Conservation (phyloP, 2,113 vertebrate species). For the Gnathonemus longibarbis region DNA sequence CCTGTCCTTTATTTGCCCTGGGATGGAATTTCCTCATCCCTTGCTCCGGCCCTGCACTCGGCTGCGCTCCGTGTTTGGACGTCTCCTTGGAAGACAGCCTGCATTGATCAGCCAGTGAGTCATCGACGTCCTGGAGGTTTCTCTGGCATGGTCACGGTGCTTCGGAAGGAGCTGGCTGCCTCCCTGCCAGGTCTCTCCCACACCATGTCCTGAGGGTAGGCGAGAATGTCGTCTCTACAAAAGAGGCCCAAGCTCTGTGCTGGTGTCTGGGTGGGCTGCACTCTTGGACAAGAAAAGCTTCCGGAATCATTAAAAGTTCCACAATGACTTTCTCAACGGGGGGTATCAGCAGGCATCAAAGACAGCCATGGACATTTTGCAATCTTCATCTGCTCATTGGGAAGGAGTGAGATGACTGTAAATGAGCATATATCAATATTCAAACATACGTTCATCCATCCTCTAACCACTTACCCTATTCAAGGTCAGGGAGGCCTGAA, state of each 20-base stretch:
- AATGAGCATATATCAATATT: not conserved
- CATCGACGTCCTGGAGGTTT: not conserved
- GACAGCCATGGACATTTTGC: not conserved
- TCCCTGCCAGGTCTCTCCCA: not conserved
- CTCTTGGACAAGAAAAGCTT: not conserved
- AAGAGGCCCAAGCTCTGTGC: not conserved
- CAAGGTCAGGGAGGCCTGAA: not conserved
- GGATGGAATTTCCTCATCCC: not conserved
- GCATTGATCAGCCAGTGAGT: conserved; percentile 1
- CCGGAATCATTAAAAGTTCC: not conserved
- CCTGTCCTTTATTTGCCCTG: not conserved
- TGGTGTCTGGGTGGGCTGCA: not conserved
- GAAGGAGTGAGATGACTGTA: not conserved
- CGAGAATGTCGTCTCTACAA: not conserved
- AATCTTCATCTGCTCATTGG: not conserved
- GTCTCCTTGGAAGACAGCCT: not conserved
- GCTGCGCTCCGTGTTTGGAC: not conserved
- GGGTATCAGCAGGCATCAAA: not conserved
- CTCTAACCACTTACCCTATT: not conserved
- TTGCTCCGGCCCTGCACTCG: not conserved
- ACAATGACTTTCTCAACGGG: not conserved
- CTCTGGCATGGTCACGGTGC: not conserved
- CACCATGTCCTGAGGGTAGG: not conserved
- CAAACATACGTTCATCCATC: not conserved
- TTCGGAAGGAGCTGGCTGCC: not conserved